Evolutionary conservation across 2,888 invertebrate genomes (phyloP).

Genomic region (Sylvicola fuscatus): DNA sequence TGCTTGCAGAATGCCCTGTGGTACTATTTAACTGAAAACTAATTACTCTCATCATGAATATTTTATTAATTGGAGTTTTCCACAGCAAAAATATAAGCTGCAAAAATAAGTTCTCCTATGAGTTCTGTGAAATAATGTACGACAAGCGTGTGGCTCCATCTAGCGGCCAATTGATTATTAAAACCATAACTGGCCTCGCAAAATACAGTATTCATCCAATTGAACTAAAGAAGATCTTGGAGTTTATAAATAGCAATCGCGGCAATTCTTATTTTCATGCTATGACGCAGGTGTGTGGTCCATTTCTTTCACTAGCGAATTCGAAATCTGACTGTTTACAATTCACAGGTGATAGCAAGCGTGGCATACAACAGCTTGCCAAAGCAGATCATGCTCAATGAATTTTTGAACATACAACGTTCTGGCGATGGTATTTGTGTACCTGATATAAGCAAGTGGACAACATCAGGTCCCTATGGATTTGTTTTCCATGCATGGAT

Average conservation of each 20-base stretch:
- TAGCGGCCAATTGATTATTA: constrained; percentile 18
- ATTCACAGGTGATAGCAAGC: constrained; percentile 17
- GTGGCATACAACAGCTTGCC: constrained; percentile 20
- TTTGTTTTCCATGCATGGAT: constrained; percentile 36
- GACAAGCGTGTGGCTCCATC: too few species aligned
- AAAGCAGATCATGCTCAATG: constrained; percentile 23
- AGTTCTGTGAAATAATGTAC: constrained; percentile 17
- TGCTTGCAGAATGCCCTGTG: constrained; percentile 28
- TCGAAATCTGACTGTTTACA: too few species aligned
- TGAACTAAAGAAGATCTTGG: constrained; percentile 34
- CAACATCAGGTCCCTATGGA: constrained; percentile 30
- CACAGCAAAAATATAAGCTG: constrained; percentile 31
- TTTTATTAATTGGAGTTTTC: too few species aligned
- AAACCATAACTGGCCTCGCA: constrained; percentile 32
- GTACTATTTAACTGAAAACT: constrained; percentile 12
- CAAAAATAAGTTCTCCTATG: constrained; percentile 27
- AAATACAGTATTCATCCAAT: constrained; percentile 32
- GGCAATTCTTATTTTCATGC: too few species aligned
- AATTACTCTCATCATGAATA: too few species aligned
- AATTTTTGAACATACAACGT: constrained; percentile 30
- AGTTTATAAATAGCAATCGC: constrained; percentile 8
- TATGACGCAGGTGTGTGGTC: too few species aligned
- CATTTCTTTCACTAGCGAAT: too few species aligned
- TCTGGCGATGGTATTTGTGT: constrained; percentile 30
- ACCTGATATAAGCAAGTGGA: constrained; percentile 33